Percentiles rank a stretch among this genome's conserved stretches.
These are phyloP conservation scores for Microcebus murinus DNA, from an alignment of 2,113 vertebrate species.

Conservation along the genomic window DNA sequence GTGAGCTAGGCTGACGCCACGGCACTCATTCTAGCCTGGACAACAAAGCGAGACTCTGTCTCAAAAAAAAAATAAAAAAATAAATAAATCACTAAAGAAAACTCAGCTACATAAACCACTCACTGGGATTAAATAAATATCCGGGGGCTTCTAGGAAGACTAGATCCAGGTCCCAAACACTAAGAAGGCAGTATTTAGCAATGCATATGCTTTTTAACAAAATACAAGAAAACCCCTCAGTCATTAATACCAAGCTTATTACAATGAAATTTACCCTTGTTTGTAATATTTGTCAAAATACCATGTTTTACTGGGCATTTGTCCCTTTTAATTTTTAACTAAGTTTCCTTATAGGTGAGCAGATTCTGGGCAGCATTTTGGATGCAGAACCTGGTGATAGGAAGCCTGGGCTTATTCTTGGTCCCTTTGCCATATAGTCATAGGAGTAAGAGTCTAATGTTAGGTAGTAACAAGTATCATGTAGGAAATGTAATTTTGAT, in stretches of 20 bases:
- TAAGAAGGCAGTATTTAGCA: background rate
- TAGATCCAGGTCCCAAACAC: background rate
- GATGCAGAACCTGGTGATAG: background rate
- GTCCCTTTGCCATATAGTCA: background rate
- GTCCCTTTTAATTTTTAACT: background rate
- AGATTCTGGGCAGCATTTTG: background rate
- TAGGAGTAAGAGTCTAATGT: background rate
- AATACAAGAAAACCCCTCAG: background rate
- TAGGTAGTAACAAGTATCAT: background rate
- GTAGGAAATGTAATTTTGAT: background rate
- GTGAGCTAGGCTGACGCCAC: too few relatives aligned
- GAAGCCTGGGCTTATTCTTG: background rate
- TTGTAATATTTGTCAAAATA: background rate
- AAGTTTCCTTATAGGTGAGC: background rate
- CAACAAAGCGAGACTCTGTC: too few relatives aligned
- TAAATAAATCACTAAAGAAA: background rate
- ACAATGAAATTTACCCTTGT: background rate
- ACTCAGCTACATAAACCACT: background rate
- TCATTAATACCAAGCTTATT: background rate
- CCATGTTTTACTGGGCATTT: background rate
- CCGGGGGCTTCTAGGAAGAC: background rate
- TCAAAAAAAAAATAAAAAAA: too few relatives aligned
- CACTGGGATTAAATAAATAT: background rate
- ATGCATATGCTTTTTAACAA: background rate
- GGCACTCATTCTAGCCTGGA: too few relatives aligned